Conservation (phyloP, 2,113 vertebrate species). For the Stigmatopora argus region DNA sequence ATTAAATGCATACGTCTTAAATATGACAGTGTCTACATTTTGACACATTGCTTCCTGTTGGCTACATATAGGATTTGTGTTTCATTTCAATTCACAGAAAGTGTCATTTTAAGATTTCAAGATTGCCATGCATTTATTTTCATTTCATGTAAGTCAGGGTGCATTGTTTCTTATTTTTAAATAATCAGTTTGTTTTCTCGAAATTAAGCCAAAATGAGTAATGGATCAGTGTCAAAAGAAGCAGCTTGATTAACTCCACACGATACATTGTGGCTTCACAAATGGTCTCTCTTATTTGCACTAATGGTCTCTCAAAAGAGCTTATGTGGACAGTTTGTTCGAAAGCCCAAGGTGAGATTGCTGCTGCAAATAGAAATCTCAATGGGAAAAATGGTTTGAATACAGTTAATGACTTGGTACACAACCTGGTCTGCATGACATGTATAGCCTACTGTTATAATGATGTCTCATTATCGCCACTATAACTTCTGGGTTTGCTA, state of each 20-base stretch:
- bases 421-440: constrained; percentile 28
- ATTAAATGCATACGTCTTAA: too few relatives aligned
- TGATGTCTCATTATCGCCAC: constrained; percentile 29
- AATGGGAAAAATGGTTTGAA: constrained; percentile 20
- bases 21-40: too few relatives aligned
- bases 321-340: constrained; percentile 36
- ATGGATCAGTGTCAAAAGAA: constrained; percentile 45
- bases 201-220: constrained; percentile 45
- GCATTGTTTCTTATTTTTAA: constrained; percentile 24
- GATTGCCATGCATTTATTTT: constrained; percentile 42
- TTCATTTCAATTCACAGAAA: constrained; percentile 28
- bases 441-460: constrained; percentile 26
- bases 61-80: constrained; percentile 7
- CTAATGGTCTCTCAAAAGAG: constrained; percentile 47
- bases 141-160: constrained; percentile 32
- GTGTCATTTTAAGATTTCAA: constrained; percentile 41
- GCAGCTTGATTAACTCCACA: constrained; percentile 54
- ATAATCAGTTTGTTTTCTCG: constrained; percentile 42
- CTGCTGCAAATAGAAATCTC: constrained; percentile 16
- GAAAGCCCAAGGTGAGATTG: constrained; percentile 3
- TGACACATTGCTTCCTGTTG: too few relatives aligned
- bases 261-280: constrained; percentile 43
- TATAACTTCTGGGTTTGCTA: constrained; percentile 13
- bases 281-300: constrained; percentile 41
- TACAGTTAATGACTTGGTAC: constrained; percentile 44